Conservation (phyloP, 2,797 vertebrate genomes). For the Esox masquinongy region DNA sequence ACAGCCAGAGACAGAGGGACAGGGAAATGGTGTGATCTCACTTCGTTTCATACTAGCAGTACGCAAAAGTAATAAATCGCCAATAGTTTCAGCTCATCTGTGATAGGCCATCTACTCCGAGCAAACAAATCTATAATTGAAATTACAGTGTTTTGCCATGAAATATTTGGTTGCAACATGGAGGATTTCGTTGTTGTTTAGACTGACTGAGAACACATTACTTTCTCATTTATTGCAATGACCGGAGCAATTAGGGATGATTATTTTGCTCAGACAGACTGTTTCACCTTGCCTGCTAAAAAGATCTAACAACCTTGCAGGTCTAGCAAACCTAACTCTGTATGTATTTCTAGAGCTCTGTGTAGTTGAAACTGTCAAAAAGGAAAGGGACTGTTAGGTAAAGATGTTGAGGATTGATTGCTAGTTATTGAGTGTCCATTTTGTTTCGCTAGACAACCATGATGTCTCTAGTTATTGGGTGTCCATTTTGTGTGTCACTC, state of each 20-base stretch:
- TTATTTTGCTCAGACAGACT: too few relatives aligned
- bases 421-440: too few relatives aligned
- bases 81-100: too few relatives aligned
- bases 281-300: too few relatives aligned
- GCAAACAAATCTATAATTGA: background rate
- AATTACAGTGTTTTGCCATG: background rate
- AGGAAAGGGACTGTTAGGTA: background rate
- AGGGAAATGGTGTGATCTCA: background rate
- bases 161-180: background rate
- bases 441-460: too few relatives aligned
- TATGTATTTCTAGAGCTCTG: background rate
- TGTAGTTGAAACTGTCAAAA: background rate
- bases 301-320: too few relatives aligned
- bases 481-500: too few relatives aligned
- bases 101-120: background rate
- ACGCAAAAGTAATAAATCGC: too few relatives aligned
- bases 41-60: background rate
- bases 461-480: too few relatives aligned
- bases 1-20: background rate
- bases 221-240: too few relatives aligned
- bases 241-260: too few relatives aligned
- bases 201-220: too few relatives aligned
- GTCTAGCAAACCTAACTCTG: background rate
- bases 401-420: background rate
- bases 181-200: background rate